Base-by-base conservation (phyloP, 92 coral and sea anemone species). In the Phymanthus crucifer region DNA sequence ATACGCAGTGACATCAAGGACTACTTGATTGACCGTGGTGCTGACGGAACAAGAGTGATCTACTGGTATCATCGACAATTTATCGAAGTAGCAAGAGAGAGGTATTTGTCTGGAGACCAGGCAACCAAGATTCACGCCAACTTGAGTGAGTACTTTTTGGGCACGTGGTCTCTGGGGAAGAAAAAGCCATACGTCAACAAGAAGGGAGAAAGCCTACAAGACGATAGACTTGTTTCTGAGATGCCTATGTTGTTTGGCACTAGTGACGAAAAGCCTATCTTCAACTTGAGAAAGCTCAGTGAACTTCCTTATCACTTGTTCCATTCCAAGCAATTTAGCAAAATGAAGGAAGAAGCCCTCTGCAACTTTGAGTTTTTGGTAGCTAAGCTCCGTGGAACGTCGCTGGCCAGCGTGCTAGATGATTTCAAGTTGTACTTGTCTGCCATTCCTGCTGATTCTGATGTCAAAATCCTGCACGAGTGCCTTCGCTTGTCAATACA, bases 21-120 rank as follows among this genome's bases (percentile, higher is more conserved):
- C 50, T 95, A 95, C 70, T 86, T 95, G 52, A 94, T 87, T 52
- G 99, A 95, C 37, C 92, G 99, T 64, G 99, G 99, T 32, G 93
- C 97, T 10, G 99, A 95, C 69, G 98, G 97, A 16, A 86, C 97
- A 12, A 93, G 93, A 35, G 99, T 95, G 74, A 93, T 91, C 31
- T 90, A 78, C 84, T 95, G 99, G 99, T 95, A 95, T 75, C 99
- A 95, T 83, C 95, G 98, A 56, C 99, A 95, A 88, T 95, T 95
- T 48, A 91, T 93, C 46, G 99, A 95, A 74, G 99, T 90, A 33
- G 97, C 98, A 19, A 89, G 89, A 21, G 97, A 89, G 74, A 84
- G 96, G 73, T 96, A 96, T 48, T 50, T 96, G 70, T 45, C 74
- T 56, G 84, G 79, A 27, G 91, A 91, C 10, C 81, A 89, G 43